Conservation (phyloP, 2,888 invertebrate genomes). For the Morpho deidamia region DNA sequence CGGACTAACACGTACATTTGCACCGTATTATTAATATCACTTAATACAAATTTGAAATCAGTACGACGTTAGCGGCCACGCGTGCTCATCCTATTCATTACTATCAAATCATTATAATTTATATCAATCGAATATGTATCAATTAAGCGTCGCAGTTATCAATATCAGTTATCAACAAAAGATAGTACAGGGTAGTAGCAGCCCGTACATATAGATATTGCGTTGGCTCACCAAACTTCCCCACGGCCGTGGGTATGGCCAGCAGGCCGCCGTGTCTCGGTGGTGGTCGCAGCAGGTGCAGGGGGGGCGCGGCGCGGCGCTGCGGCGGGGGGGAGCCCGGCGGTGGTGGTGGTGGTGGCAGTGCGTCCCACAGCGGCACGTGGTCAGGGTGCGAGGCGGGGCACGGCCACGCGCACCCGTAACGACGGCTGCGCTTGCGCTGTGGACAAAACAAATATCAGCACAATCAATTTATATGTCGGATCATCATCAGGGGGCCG, state of each 20-base stretch:
- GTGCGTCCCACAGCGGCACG: slow-evolving; percentile 71
- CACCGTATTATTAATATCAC: no score
- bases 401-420: slow-evolving; percentile 69
- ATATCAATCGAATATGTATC: no score
- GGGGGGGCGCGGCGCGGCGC: slow-evolving; percentile 17
- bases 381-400: slow-evolving; percentile 64
- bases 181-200: no score
- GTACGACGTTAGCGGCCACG: no score
- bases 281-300: slow-evolving; percentile 18
- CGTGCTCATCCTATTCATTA: no score
- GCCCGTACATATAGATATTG: no score
- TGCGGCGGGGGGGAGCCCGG: slow-evolving; percentile 54
- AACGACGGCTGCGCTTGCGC: slow-evolving; percentile 44
- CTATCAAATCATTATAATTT: no score
- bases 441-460: slow-evolving; percentile 16
- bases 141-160: no score
- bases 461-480: neutral
- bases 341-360: slow-evolving; percentile 70
- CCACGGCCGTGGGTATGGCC: slow-evolving; percentile 1
- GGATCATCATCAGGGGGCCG: no score
- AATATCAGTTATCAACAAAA: no score
- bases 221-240: slow-evolving; percentile 38
- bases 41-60: no score
- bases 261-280: neutral
- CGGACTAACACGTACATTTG: no score